These are phyloP conservation scores for Cantharis nigra DNA, from an alignment of 2,888 invertebrate genomes.

Conservation along the genomic window DNA sequence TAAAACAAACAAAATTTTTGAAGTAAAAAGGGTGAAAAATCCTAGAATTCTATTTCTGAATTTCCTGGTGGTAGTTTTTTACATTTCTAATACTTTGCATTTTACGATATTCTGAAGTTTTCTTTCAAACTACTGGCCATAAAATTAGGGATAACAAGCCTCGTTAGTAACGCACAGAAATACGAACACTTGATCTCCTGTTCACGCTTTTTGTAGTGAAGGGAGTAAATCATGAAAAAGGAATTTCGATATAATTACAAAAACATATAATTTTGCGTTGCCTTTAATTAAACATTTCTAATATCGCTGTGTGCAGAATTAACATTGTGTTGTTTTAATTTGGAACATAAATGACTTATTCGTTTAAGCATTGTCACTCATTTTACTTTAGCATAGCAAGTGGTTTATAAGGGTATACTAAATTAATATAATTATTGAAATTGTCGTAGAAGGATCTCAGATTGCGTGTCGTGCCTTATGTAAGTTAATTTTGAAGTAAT, in stretches of 20 bases:
- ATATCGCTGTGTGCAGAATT: not conserved
- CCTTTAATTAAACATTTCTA: not conserved
- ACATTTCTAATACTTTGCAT: not conserved
- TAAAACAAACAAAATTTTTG: not conserved
- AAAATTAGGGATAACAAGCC: conserved; percentile 25
- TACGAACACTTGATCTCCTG: conserved; percentile 13
- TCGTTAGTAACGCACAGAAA: conserved; percentile 11
- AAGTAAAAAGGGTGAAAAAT: not conserved
- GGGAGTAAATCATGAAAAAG: not conserved
- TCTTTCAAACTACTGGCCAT: conserved; percentile 22
- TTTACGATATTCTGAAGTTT: conserved; percentile 8
- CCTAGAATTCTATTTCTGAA: not conserved
- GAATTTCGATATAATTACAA: not conserved
- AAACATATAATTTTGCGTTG: not conserved
- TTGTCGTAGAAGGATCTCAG: not conserved
- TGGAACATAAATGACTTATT: not conserved
- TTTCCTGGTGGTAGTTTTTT: not conserved
- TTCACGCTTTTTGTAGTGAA: conserved; percentile 4
- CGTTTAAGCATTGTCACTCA: not conserved
- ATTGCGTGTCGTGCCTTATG: not conserved
- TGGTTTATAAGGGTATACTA: not conserved
- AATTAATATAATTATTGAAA: not conserved
- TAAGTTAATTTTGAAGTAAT: not conserved
- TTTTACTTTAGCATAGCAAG: not conserved
- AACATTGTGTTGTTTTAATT: not conserved